Base-by-base conservation (phyloP, 2,888 invertebrate genomes). In the Listrodromus nycthemerus region DNA sequence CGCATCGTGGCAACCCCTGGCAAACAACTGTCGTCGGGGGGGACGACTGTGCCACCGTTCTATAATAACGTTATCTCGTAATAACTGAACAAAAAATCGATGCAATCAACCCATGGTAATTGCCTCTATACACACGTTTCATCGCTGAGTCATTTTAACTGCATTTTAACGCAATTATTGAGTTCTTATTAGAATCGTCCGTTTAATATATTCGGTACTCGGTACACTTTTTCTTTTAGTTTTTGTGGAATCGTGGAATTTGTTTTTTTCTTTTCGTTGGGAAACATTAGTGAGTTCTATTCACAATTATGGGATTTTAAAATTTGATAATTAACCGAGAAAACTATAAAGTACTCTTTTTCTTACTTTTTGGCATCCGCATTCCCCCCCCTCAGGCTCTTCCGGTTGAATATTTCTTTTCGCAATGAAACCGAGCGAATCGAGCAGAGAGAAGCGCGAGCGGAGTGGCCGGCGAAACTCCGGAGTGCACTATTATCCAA, bases 401-500 rank as follows among this genome's bases (percentile, higher is more conserved):
- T 37, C 41, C 41, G 41, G 13, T 16, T 61, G 27, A n/a, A 30
- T 61, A 33, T 13, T 16, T 8, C 5, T n/a, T n/a, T n/a, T 61
- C 61, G 61, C 41, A 45, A 45, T 45, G 6, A 30, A 61, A 61
- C 5, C 61, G 61, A 30, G n/a, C 13, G 61, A 30, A 61, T 30
- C 33, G 16, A 61, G 16, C 19, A 8, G 5, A 16, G 37, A 19
- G 19, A n/a, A 2, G 37, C 19, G 58, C n/a, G 37, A 37, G 19
- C 33, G 19, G 19, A 8, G 33, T 61, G 2, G 37, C 65, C 41
- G 45, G 24, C 76, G 75, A 71, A 75, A 79, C 70, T 66, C 65
- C 55, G 24, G 19, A 33, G 70, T 19, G 33, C 63, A 41, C 52
- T 78, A 82, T 82, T 78, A 79, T 84, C 66, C 84, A 84, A 84